A percentile compares a stretch with the other conserved stretches of the same genome.
These are phyloP conservation scores for Lutjanus erythropterus DNA, from an alignment of 2,113 vertebrate genomes.

Conservation along the genomic window DNA sequence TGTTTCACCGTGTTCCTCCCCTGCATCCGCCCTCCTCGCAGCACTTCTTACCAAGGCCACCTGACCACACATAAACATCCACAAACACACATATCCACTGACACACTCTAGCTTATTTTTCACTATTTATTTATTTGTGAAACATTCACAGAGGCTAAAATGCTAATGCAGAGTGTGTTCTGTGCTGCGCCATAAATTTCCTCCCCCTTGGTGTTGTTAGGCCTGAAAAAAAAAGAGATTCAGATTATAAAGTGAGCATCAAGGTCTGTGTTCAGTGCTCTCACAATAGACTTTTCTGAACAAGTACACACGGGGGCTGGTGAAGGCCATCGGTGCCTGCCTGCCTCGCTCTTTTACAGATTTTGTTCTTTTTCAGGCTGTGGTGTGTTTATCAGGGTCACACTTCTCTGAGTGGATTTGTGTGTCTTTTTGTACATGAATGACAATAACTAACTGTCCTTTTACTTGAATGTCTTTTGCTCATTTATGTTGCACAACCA, in stretches of 20 bases:
- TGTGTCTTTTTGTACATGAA: slow-evolving; percentile 42
- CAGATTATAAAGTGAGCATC: slow-evolving; percentile 56
- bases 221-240: slow-evolving; percentile 8
- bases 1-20: slow-evolving; percentile 24
- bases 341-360: slow-evolving; percentile 32
- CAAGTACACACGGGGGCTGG: slow-evolving; percentile 23
- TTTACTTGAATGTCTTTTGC: slow-evolving; percentile 31
- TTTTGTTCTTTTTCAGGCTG: slow-evolving; percentile 57
- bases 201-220: background rate
- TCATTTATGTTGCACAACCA: slow-evolving; percentile 36
- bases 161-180: background rate
- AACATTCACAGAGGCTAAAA: background rate
- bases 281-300: slow-evolving; percentile 54
- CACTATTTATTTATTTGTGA: slow-evolving; percentile 9
- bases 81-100: slow-evolving; percentile 36
- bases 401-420: slow-evolving; percentile 20
- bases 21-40: slow-evolving; percentile 12
- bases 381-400: slow-evolving; percentile 50
- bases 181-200: background rate
- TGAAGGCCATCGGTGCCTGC: slow-evolving; percentile 56
- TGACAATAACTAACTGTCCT: slow-evolving; percentile 35
- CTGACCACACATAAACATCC: slow-evolving; percentile 47
- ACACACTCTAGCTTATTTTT: slow-evolving; percentile 10
- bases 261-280: slow-evolving; percentile 30
- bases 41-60: slow-evolving; percentile 48